Evolutionary conservation across 2,113 vertebrate genomes (phyloP).

Genomic region (Tretioscincus oriximinensis): DNA sequence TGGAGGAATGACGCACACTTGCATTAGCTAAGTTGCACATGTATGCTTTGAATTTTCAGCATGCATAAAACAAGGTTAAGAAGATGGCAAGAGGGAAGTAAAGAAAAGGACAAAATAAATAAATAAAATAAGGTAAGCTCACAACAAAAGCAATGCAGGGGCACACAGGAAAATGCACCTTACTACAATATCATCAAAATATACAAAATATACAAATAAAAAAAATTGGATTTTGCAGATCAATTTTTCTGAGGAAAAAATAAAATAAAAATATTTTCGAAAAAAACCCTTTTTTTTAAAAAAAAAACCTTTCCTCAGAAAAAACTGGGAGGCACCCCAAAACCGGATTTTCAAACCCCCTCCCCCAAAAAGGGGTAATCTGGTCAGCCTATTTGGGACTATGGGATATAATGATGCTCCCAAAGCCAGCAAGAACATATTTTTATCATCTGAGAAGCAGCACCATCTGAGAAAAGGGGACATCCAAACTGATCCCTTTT

Average conservation of each 20-base stretch:
- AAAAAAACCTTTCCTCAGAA: too few relatives aligned
- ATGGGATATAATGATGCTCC: background rate
- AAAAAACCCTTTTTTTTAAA: too few relatives aligned
- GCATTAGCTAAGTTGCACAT: constrained; percentile 66
- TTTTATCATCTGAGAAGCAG: too few relatives aligned
- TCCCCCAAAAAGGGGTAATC: too few relatives aligned
- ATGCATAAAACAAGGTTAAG: constrained; percentile 54
- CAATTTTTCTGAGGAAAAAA: too few relatives aligned
- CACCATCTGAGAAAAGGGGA: too few relatives aligned
- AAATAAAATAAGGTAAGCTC: constrained; percentile 1
- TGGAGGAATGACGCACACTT: constrained; percentile 70
- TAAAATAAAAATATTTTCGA: too few relatives aligned
- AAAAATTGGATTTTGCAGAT: background rate
- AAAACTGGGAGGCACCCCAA: too few relatives aligned
- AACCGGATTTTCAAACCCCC: too few relatives aligned
- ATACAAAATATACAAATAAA: too few relatives aligned
- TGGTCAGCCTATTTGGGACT: too few relatives aligned
- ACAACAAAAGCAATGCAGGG: background rate
- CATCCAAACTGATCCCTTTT: too few relatives aligned
- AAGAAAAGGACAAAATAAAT: constrained; percentile 51
- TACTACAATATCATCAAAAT: background rate
- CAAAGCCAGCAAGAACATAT: background rate
- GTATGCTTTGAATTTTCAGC: constrained; percentile 61
- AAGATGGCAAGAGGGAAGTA: constrained; percentile 26
- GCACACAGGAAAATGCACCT: background rate